phyloP scores from a whole-genome alignment of 1,140 invertebrate species.

The Ceratitis capitata region DNA sequence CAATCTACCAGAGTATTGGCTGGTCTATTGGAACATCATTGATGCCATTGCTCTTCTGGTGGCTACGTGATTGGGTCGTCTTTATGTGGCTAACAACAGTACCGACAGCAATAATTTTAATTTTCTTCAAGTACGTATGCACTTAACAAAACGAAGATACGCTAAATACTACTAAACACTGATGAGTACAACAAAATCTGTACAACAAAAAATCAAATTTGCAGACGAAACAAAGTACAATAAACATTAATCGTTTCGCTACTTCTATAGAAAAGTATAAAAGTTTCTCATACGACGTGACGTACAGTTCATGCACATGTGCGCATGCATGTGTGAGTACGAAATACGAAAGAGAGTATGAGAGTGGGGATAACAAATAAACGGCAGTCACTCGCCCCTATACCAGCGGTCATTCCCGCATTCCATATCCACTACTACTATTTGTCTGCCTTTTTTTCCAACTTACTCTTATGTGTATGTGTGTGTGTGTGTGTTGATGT shows the following conservation, averaged over 20 bases:
- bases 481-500: neutral
- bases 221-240: neutral
- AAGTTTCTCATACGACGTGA: conserved; percentile 6
- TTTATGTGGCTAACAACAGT: conserved; percentile 67
- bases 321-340: no score
- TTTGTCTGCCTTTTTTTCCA: no score
- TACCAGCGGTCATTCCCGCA: no score
- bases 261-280: neutral
- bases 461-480: neutral
- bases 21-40: conserved; percentile 68
- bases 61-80: conserved; percentile 68
- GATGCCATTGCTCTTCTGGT: conserved; percentile 71
- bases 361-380: no score
- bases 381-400: no score
- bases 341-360: no score
- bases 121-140: conserved; percentile 63
- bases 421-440: no score
- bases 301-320: neutral
- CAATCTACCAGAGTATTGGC: conserved; percentile 66
- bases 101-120: conserved; percentile 64
- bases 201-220: neutral
- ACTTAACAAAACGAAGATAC: neutral
- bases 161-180: neutral
- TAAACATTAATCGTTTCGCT: neutral
- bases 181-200: neutral